Evolutionary conservation across 1,140 invertebrate species (phyloP).

Genomic region (Venturia canescens): DNA sequence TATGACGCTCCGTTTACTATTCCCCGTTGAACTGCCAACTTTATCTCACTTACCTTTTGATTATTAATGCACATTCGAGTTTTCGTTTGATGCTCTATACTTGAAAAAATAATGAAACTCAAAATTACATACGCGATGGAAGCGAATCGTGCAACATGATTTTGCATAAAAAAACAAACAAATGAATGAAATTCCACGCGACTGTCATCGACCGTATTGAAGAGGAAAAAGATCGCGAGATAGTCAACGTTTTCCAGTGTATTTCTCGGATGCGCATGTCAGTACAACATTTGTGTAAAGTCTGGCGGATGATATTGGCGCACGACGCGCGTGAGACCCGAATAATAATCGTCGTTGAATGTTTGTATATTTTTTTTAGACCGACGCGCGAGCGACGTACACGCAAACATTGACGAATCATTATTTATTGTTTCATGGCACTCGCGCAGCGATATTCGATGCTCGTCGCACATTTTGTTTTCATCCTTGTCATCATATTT

Average conservation of each 20-base stretch:
- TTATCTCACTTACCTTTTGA: neutral
- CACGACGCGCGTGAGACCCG: slow-evolving; percentile 5
- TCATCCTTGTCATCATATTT: neutral
- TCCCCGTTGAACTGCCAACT: too few species aligned
- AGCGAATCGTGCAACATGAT: too few species aligned
- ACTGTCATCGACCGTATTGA: slow-evolving; percentile 1
- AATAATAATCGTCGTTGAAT: slow-evolving; percentile 58
- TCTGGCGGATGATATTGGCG: slow-evolving; percentile 53
- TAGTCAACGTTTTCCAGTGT: neutral
- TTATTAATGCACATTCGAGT: neutral
- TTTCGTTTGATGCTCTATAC: neutral
- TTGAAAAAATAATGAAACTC: neutral
- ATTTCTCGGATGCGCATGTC: slow-evolving; percentile 31
- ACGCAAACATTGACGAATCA: slow-evolving; percentile 33
- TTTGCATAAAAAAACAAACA: neutral
- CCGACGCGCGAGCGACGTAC: neutral
- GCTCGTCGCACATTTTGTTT: neutral
- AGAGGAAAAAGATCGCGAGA: slow-evolving; percentile 5
- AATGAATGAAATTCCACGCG: neutral
- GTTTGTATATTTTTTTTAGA: slow-evolving; percentile 41
- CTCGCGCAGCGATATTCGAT: slow-evolving; percentile 13
- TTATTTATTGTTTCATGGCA: slow-evolving; percentile 17
- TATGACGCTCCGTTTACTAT: too few species aligned
- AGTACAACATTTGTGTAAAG: slow-evolving; percentile 61
- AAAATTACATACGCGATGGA: too few species aligned